Evolutionary conservation across 1,140 invertebrate genomes (phyloP).

Genomic region (Zophobas atratus): DNA sequence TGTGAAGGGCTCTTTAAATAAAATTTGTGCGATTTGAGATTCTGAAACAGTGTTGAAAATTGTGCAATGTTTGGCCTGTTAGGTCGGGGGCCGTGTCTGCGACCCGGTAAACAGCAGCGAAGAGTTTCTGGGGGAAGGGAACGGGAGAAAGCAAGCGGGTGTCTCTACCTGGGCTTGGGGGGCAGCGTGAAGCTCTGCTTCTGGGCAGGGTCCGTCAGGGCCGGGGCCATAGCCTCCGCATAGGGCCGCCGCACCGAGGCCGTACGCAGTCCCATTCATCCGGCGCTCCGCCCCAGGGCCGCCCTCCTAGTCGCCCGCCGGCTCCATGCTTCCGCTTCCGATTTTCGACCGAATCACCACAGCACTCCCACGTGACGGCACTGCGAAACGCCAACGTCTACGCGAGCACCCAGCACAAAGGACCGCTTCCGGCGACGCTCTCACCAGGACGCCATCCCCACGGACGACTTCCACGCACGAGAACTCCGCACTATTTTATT

Average conservation of each 20-base stretch:
- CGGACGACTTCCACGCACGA: background rate
- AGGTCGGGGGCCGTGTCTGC: background rate
- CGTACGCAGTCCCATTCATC: constrained; percentile 76
- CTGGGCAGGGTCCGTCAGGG: constrained; percentile 78
- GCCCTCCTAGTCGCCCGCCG: constrained; percentile 57
- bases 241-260: constrained; percentile 73
- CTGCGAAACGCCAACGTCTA: constrained; percentile 53
- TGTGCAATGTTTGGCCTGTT: background rate
- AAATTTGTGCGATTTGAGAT: too few relatives aligned
- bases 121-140: background rate
- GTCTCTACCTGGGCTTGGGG: constrained; percentile 63
- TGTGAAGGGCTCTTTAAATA: too few relatives aligned
- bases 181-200: constrained; percentile 73
- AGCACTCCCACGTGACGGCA: constrained; percentile 64
- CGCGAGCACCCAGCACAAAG: background rate
- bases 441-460: constrained; percentile 30
- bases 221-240: constrained; percentile 82
- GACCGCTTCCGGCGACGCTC: constrained; percentile 14
- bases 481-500: constrained; percentile 55
- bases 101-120: too few relatives aligned
- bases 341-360: constrained; percentile 3
- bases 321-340: constrained; percentile 50
- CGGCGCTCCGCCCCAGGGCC: constrained; percentile 65
- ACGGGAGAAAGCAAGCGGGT: constrained; percentile 49
- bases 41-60: too few relatives aligned